A percentile compares a stretch with the other conserved stretches of the same genome.
phyloP scores from a whole-genome alignment of 2,888 invertebrate species.

The Perdita meconis region DNA sequence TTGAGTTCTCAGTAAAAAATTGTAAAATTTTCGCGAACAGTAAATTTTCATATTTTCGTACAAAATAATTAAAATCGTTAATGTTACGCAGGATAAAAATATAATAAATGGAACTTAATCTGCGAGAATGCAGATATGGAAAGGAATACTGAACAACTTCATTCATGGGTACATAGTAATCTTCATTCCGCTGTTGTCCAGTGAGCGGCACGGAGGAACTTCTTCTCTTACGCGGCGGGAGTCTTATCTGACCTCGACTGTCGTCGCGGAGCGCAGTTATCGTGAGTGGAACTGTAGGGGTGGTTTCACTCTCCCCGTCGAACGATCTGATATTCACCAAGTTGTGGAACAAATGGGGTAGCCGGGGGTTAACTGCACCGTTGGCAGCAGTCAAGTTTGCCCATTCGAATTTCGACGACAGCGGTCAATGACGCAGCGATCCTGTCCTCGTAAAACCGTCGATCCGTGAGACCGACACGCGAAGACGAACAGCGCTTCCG shows the following conservation, averaged over 20 bases:
- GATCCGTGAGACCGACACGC: conserved; percentile 47
- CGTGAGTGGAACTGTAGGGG: conserved; percentile 49
- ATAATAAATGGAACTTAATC: too few species aligned
- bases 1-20: too few species aligned
- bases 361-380: conserved; percentile 50
- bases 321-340: conserved; percentile 75
- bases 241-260: conserved; percentile 61
- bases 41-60: not conserved
- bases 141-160: not conserved
- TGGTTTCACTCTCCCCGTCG: conserved; percentile 48
- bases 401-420: conserved; percentile 67
- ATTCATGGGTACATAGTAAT: not conserved
- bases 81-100: too few species aligned
- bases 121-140: not conserved
- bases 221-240: conserved; percentile 26
- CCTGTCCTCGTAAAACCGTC: conserved; percentile 65
- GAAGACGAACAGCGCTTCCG: conserved; percentile 49
- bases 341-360: conserved; percentile 62
- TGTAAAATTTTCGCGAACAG: too few species aligned
- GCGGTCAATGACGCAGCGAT: conserved; percentile 64
- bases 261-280: conserved; percentile 64
- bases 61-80: not conserved
- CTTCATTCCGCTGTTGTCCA: conserved; percentile 30
- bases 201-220: conserved; percentile 30
- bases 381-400: conserved; percentile 62